Percentiles rank a stretch among this genome's conserved stretches.
Conservation (phyloP, 2,888 invertebrate genomes). For the Epistrophe eligans region DNA sequence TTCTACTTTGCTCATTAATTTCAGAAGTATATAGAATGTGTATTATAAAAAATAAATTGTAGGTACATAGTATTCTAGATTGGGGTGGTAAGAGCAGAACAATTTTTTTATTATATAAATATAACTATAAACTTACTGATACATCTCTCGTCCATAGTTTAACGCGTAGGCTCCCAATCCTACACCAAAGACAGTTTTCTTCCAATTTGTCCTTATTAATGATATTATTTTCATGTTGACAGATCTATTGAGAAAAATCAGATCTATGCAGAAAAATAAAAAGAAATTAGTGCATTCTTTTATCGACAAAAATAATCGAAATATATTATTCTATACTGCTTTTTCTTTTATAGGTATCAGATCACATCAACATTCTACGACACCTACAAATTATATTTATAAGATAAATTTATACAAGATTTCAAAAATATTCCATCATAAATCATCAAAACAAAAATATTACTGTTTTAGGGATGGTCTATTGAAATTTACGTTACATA, state of each 20-base stretch:
- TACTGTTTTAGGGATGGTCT: too few species aligned
- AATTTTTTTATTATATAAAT: too few species aligned
- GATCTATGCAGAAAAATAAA: not conserved
- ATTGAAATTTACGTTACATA: too few species aligned
- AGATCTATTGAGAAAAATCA: not conserved
- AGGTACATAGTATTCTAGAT: too few species aligned
- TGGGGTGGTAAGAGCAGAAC: too few species aligned
- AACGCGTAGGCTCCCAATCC: slow-evolving; percentile 89
- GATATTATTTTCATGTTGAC: slow-evolving; percentile 2
- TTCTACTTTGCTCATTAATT: too few species aligned
- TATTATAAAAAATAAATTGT: too few species aligned
- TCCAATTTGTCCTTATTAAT: slow-evolving; percentile 88
- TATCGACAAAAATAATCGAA: too few species aligned
- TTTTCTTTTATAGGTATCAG: not conserved
- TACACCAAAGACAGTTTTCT: slow-evolving; percentile 91
- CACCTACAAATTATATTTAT: not conserved
- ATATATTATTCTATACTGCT: too few species aligned
- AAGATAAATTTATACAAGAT: not conserved
- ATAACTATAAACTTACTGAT: slow-evolving; percentile 87
- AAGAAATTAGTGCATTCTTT: not conserved
- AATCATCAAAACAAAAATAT: too few species aligned
- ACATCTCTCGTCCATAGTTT: slow-evolving; percentile 88
- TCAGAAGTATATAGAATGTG: too few species aligned
- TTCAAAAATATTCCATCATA: too few species aligned
- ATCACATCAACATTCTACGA: not conserved